Base-by-base conservation (phyloP, 2,797 vertebrate species). In the Halcyon chelicuti region DNA sequence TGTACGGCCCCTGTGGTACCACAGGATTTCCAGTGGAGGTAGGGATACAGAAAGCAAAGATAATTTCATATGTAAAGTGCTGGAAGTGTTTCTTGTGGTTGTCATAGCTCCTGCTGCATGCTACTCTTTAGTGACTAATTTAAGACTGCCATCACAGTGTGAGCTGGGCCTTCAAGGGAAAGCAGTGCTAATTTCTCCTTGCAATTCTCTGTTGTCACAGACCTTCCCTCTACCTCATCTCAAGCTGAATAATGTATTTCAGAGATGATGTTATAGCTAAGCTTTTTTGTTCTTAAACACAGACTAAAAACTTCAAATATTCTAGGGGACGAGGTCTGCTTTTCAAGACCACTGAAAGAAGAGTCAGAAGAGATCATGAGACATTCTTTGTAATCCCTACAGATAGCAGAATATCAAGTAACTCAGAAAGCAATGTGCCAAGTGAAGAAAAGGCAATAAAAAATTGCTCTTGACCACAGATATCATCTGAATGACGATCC, bases 291-390 rank as follows among this genome's bases (percentile, higher is more conserved):
- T 63, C 70, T 73, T 26, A 57, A 68, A 47, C 3, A 5, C 3
- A 46, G 14, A 7, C 18, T 21, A 9, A 85, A 72, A 60, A 8
- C 35, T 40, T 54, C 7, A 58, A 55, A 63, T 42, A 67, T 71
- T 54, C 62, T 21, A 21, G 10, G 7, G 39, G 4, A 42, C 15
- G 33, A 67, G 35, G 13, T 39, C 44, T 92, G 67, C 7, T 21
- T 86, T 83, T 90, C 79, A 84, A 93, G 73, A 66, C 72, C 66
- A 54, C 22, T 12, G 79, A 55, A 88, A 35, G 7, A 40, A 79
- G 47, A 52, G 26, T 39, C 54, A 66, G 61, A 55, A 49, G n/a
- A 70, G 12, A 67, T 71, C 62, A 18, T 12, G 51, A 65, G 66
- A 58, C 29, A 3, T 39, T n/a, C 35, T 51, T n/a, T 37, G 51